phyloP scores from a whole-genome alignment of 53 echinoderm and acorn worm species.

The Pentamera pediparva region DNA sequence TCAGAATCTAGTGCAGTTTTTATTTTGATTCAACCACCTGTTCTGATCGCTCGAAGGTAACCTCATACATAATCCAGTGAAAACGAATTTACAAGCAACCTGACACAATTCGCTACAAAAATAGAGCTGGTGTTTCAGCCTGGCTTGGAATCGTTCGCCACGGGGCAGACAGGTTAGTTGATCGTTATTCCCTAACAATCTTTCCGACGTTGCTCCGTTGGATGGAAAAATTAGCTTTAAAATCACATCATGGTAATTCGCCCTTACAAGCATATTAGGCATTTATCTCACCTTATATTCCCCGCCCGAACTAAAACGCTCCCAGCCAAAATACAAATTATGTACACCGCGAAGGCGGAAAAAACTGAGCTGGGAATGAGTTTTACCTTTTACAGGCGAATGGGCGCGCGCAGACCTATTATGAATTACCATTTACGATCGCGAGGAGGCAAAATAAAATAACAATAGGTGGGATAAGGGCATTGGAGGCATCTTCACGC shows the following conservation, averaged over 20 bases:
- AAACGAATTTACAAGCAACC: no score
- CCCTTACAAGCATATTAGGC: slow-evolving; percentile 7
- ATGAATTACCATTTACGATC: slow-evolving; percentile 23
- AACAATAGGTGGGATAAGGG: background rate
- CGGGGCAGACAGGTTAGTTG: slow-evolving; percentile 6
- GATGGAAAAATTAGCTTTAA: background rate
- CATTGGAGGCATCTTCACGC: background rate
- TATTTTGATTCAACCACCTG: no score
- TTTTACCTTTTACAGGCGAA: slow-evolving; percentile 12
- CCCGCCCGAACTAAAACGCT: background rate
- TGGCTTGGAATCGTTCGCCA: slow-evolving; percentile 17
- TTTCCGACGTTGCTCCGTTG: no score
- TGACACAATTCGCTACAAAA: no score
- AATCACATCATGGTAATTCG: slow-evolving; percentile 22
- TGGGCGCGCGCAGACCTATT: slow-evolving; percentile 2
- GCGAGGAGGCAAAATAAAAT: slow-evolving; percentile 8
- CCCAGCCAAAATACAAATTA: background rate
- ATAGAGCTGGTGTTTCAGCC: background rate
- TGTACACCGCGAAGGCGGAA: background rate
- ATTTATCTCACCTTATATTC: slow-evolving; percentile 24
- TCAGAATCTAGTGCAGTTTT: no score
- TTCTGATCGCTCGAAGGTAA: no score
- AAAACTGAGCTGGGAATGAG: background rate
- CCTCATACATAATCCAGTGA: no score
- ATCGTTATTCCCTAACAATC: no score